Evolutionary conservation across 2,888 invertebrate genomes (phyloP), one percentile per base, ranked within the genome.

Genomic region (Lasioglossum oenotherae): DNA sequence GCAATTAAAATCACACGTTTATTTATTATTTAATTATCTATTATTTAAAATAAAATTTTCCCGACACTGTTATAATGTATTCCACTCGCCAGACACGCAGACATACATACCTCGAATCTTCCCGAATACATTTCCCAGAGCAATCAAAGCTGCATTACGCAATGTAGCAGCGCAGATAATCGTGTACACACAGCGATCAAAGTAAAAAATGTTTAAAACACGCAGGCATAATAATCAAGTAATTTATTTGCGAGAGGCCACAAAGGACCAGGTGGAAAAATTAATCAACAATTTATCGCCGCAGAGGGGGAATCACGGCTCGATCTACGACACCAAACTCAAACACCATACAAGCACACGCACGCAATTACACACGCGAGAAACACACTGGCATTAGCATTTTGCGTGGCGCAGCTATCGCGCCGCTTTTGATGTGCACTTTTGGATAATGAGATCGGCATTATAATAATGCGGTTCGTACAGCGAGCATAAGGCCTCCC

Each of bases 391-490:
- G 46, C 75, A 75, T 81, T 78, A 73, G 71, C 82, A 75, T 84
- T 82, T 64, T 60, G 53, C 74, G 57, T 84, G 57, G 38, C 53
- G 23, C 81, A 71, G 73, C 76, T 82, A 64, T 82, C 49, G 16
- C 27, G 72, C 27, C 60, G 88, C 74, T 83, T 88, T 81, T 67
- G 79, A 77, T 74, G 78, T 71, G 76, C 80, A 80, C 82, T 74
- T 79, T 69, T 84, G 76, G 60, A 82, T 88, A 85, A 79, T 81
- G 74, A 76, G 41, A 74, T 67, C 67, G 78, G 64, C 38, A 80
- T 79, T 82, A 81, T 72, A 80, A 79, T 72, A 78, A 67, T 57
- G 49, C 72, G 57, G 60, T 82, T 83, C 85, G 85, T 80, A 35
- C 64, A 46, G n/a, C 71, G 75, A 81, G 76, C 81, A 71, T 44